These are phyloP conservation scores for Clarias platycephalus DNA, from an alignment of 2,797 vertebrate genomes.

Conservation along the genomic window DNA sequence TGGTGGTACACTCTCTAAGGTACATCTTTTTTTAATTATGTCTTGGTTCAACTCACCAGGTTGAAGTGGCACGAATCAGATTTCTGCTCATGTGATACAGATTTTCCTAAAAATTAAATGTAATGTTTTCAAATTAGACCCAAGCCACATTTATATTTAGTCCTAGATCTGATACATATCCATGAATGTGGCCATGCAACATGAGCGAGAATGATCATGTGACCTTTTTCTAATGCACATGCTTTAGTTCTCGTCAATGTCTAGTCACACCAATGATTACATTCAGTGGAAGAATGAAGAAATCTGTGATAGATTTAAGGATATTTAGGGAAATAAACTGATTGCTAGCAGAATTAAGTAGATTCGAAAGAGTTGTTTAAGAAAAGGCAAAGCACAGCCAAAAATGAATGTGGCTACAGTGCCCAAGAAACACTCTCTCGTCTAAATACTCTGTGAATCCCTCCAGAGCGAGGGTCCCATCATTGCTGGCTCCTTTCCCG, in stretches of 20 bases:
- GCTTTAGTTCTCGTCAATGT: not conserved
- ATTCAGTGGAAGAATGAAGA: not conserved
- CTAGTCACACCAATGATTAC: not conserved
- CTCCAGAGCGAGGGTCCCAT: not conserved
- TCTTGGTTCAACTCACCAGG: not conserved
- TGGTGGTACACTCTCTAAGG: not conserved
- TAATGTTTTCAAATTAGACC: not conserved
- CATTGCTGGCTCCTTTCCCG: conserved; percentile 1
- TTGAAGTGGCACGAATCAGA: not conserved
- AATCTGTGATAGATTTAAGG: not conserved
- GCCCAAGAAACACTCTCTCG: conserved; percentile 14
- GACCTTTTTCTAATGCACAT: not conserved
- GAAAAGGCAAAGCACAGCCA: conserved; percentile 7
- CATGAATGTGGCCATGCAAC: not conserved
- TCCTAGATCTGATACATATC: not conserved
- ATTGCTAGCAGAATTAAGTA: not conserved
- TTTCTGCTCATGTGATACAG: not conserved
- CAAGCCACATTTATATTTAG: not conserved
- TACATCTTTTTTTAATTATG: not conserved
- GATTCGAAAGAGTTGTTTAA: not conserved
- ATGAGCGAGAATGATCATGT: not conserved
- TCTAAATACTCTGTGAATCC: conserved; percentile 28
- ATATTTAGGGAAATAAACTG: not conserved
- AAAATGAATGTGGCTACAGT: conserved; percentile 1
- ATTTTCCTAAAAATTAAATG: not conserved